These are phyloP conservation scores for Shinisaurus crocodilurus DNA, from an alignment of 2,113 vertebrate species.

Conservation along the genomic window DNA sequence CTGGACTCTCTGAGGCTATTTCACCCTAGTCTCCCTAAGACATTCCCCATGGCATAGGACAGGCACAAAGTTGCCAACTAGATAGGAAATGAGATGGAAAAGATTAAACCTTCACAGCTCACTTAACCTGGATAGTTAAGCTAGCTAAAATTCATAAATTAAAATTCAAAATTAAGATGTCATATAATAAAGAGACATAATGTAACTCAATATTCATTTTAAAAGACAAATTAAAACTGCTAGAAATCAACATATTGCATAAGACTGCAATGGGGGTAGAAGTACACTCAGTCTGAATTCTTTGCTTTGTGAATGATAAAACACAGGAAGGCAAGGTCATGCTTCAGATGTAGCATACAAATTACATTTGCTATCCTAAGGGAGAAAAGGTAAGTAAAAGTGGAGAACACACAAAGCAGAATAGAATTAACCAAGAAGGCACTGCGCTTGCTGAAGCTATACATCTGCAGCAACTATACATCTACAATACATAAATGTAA, in stretches of 20 bases:
- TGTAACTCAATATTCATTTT: neutral
- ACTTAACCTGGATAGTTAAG: constrained; percentile 39
- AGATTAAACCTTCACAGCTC: constrained; percentile 8
- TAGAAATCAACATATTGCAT: constrained; percentile 44
- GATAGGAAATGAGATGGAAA: neutral
- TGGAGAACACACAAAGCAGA: constrained; percentile 38
- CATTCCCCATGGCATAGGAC: neutral
- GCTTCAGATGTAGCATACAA: constrained; percentile 56
- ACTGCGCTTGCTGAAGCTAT: neutral
- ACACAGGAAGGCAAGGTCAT: constrained; percentile 55
- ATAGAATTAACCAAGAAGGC: neutral
- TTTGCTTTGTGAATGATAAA: constrained; percentile 63
- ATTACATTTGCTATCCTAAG: constrained; percentile 41
- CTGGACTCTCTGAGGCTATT: too few species aligned
- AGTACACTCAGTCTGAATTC: constrained; percentile 36
- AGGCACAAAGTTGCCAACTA: neutral
- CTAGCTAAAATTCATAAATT: constrained; percentile 33
- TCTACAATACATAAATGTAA: neutral
- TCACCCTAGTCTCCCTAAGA: neutral
- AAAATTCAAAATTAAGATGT: constrained; percentile 31
- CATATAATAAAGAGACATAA: constrained; percentile 16
- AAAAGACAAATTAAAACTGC: constrained; percentile 54
- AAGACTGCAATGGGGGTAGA: constrained; percentile 36
- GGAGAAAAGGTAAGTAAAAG: constrained; percentile 27
- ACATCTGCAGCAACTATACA: neutral